Base-by-base conservation (phyloP, 2,113 vertebrate genomes). In the Callocephalon fimbriatum region DNA sequence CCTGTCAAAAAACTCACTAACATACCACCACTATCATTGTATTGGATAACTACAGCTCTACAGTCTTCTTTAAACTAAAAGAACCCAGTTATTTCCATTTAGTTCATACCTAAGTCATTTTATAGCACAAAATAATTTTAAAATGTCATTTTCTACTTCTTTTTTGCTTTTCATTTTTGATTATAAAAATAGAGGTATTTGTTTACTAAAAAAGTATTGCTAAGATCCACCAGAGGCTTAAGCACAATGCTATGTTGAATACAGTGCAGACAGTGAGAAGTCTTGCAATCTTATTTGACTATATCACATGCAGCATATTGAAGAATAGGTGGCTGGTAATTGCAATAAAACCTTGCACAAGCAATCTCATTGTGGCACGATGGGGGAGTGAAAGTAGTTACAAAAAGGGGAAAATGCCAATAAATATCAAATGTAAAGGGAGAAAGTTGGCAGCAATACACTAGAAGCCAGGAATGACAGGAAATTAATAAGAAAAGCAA, bases 401-500 rank as follows among this genome's bases (percentile, higher is more conserved):
- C 67, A 96, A 93, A 74, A 2, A 4, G 29, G 42, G 27, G 21
- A 76, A 63, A 92, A 67, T 74, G 61, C 29, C 76, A 78, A 91
- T 78, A 95, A 91, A 71, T n/a, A 87, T 74, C 63, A 95, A 91
- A 58, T 4, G 16, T 42, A 78, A 91, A 75, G 71, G 75, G 25
- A 71, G n/a, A 51, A 91, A 45, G 31, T 68, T 72, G 70, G 77
- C 73, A 95, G 86, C 45, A 27, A 58, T 23, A 70, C 7, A 22
- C 32, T 37, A 48, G 58, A 65, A 93, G 22, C 29, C 40, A 82
- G 32, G 61, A 89, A 95, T 56, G 91, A 85, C 84, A 91, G 44
- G 93, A 95, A 96, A 94, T 95, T 94, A 81, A 87, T 96, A 89
- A 59, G 35, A 62, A 71, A 90, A 96, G 58, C 38, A 91, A 95